Percentiles rank a stretch among this genome's conserved stretches.
Conservation (phyloP, 2,113 vertebrate genomes). For the Zingel zingel region DNA sequence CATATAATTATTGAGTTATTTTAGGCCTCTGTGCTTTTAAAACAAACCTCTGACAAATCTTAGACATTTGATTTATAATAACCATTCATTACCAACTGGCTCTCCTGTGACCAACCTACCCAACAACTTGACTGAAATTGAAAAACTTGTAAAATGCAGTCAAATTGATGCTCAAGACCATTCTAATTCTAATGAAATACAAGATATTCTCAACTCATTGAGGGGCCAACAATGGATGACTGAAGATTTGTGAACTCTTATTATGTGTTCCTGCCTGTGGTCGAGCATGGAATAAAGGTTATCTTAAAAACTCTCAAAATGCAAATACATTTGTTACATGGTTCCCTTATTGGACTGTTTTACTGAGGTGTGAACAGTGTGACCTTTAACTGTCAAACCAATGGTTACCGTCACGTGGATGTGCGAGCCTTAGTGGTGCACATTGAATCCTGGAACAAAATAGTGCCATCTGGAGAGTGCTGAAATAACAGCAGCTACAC, state of each 20-base stretch:
- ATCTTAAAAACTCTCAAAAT: background rate
- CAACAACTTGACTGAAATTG: slow-evolving; percentile 55
- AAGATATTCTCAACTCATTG: slow-evolving; percentile 17
- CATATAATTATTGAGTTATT: slow-evolving; percentile 82
- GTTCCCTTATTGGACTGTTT: background rate
- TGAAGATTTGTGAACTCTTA: background rate
- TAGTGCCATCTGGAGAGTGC: slow-evolving; percentile 6
- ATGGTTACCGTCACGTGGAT: slow-evolving; percentile 3
- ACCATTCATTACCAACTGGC: slow-evolving; percentile 68
- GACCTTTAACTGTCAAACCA: slow-evolving; percentile 31
- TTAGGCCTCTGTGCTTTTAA: slow-evolving; percentile 70
- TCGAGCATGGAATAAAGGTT: background rate
- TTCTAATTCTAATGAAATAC: slow-evolving; percentile 5
- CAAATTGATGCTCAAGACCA: slow-evolving; percentile 10
- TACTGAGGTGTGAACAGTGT: slow-evolving; percentile 15
- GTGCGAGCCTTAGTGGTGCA: background rate
- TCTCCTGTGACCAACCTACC: slow-evolving; percentile 54
- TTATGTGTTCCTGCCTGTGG: background rate
- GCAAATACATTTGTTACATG: background rate
- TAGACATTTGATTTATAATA: slow-evolving; percentile 77
- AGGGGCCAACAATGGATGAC: background rate
- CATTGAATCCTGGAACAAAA: slow-evolving; percentile 21
- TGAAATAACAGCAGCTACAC: slow-evolving; percentile 26
- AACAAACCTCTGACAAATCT: slow-evolving; percentile 75
- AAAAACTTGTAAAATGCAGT: slow-evolving; percentile 29